Percentiles rank a stretch among this genome's conserved stretches.
Conservation (phyloP, 2,113 vertebrate species). For the Microtus richardsoni region DNA sequence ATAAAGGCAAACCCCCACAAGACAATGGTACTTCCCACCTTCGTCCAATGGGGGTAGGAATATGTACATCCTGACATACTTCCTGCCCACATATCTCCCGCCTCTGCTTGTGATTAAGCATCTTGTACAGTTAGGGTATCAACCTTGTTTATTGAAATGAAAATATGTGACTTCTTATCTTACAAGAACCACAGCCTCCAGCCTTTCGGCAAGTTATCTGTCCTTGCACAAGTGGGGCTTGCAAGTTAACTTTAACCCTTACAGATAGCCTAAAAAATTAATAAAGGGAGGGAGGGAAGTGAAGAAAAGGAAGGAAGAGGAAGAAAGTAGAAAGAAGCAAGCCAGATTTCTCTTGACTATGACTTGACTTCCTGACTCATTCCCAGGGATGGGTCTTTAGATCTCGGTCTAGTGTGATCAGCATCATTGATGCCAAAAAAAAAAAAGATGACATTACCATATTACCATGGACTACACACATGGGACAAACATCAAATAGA, state of each 20-base stretch:
- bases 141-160: not conserved
- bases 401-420: not conserved
- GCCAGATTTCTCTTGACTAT: not conserved
- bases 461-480: not conserved
- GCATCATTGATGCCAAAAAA: not conserved
- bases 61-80: not conserved
- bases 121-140: not conserved
- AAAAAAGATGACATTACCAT: too few species aligned
- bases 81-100: not conserved
- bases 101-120: not conserved
- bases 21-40: not conserved
- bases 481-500: not conserved
- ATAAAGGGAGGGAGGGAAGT: too few species aligned
- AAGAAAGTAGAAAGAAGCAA: not conserved
- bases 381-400: not conserved
- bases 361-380: not conserved
- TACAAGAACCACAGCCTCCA: not conserved
- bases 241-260: not conserved
- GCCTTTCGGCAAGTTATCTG: not conserved
- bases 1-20: not conserved
- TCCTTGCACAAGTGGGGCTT: not conserved
- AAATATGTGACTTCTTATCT: not conserved
- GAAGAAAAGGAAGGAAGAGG: not conserved
- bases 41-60: not conserved
- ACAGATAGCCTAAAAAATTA: not conserved